Conservation (phyloP, 2,888 invertebrate species). For the Athrips mouffetella region DNA sequence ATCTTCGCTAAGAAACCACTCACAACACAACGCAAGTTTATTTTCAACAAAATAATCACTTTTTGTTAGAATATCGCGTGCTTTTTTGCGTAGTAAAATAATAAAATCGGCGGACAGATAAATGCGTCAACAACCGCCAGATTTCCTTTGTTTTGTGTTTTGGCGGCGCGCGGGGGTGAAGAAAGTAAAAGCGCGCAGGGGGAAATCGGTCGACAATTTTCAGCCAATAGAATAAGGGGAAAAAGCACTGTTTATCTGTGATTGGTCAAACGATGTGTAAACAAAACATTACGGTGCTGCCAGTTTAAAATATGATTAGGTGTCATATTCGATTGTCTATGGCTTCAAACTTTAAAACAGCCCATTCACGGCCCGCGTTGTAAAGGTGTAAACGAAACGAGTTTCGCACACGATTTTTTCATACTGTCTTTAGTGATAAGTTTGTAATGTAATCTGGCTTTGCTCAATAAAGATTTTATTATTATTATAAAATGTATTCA, state of each 20-base stretch:
- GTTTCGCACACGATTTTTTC: no score
- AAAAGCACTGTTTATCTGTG: conserved; percentile 20
- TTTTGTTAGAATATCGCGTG: conserved; percentile 28
- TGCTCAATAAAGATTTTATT: no score
- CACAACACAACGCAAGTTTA: conserved; percentile 32
- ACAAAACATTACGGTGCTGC: conserved; percentile 37
- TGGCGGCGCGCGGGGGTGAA: conserved; percentile 25
- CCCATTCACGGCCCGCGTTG: not conserved
- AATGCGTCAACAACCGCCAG: conserved; percentile 23
- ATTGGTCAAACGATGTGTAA: conserved; percentile 42
- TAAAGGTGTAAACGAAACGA: no score
- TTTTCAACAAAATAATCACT: conserved; percentile 32
- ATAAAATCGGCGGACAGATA: conserved; percentile 19
- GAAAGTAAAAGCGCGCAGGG: conserved; percentile 25
- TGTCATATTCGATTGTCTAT: not conserved
- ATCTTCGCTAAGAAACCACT: conserved; percentile 40
- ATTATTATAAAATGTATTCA: no score
- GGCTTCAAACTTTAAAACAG: not conserved
- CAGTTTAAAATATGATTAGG: conserved; percentile 21
- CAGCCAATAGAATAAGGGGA: conserved; percentile 32
- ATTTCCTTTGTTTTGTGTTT: conserved; percentile 50
- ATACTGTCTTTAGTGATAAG: no score
- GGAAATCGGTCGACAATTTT: conserved; percentile 23
- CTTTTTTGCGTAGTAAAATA: conserved; percentile 28
- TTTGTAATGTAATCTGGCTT: no score